A percentile compares a stretch with the other conserved stretches of the same genome.
Conservation (phyloP, 1,140 invertebrate species). For the Cherax quadricarinatus region DNA sequence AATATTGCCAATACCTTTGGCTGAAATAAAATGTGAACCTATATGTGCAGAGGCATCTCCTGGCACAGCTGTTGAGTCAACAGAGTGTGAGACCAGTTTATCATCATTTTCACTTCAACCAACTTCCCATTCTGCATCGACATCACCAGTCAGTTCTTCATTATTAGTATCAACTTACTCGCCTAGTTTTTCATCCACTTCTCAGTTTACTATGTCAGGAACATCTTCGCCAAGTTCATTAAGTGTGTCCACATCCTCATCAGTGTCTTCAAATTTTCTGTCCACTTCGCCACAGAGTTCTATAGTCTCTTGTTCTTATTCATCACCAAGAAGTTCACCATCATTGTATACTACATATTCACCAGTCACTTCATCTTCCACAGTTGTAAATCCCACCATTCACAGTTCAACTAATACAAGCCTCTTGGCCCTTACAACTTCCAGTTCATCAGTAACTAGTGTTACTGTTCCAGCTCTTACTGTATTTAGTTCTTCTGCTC, state of each 20-base stretch:
- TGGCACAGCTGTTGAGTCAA: constrained; percentile 11
- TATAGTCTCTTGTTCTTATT: neutral
- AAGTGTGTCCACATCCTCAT: neutral
- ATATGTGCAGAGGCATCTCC: neutral
- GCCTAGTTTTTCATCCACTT: constrained; percentile 26
- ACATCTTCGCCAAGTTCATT: constrained; percentile 5
- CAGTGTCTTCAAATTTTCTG: constrained; percentile 13
- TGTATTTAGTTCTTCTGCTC: neutral
- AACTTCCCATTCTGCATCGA: neutral
- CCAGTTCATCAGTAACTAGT: neutral
- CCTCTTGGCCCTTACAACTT: constrained; percentile 20
- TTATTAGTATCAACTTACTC: neutral
- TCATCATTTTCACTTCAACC: constrained; percentile 34
- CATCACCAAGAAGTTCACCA: neutral
- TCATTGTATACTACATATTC: neutral
- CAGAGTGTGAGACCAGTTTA: constrained; percentile 25
- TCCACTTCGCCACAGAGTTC: constrained; percentile 11
- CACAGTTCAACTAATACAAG: neutral
- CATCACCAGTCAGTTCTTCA: constrained; percentile 20
- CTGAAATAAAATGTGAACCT: constrained; percentile 29
- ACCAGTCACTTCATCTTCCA: neutral
- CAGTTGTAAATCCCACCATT: neutral
- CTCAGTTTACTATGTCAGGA: neutral
- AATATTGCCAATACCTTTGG: constrained; percentile 33
- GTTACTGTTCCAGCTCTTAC: neutral